phyloP scores from a whole-genome alignment of 2,797 vertebrate species.

The Falco biarmicus region DNA sequence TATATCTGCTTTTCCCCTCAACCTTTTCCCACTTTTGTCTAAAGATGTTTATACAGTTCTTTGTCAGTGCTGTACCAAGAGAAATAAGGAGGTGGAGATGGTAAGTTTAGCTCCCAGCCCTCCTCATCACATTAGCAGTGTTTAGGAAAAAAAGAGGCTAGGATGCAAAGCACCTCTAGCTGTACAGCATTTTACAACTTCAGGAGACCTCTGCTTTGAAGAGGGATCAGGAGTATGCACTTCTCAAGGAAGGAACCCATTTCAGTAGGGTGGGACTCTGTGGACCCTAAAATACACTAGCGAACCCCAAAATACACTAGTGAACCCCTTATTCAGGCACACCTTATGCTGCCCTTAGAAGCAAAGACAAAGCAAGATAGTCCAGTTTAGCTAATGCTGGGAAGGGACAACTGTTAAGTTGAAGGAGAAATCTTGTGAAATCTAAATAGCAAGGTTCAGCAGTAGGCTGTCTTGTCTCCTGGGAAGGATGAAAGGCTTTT shows the following conservation, averaged over 20 bases:
- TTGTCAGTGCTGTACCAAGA: background rate
- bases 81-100: background rate
- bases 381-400: background rate
- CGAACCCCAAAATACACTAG: background rate
- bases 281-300: background rate
- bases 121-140: background rate
- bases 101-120: background rate
- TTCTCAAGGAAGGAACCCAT: background rate
- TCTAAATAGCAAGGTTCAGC: background rate
- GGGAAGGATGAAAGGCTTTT: slow-evolving; percentile 2
- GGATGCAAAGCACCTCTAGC: background rate
- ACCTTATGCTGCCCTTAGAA: background rate
- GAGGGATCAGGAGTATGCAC: background rate
- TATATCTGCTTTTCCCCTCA: background rate
- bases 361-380: background rate
- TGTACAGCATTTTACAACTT: background rate
- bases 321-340: background rate
- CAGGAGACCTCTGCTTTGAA: background rate
- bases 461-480: background rate
- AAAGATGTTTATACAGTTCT: background rate
- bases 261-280: background rate
- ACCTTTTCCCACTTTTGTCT: background rate
- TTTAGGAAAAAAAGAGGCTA: background rate
- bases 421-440: slow-evolving; percentile 17
- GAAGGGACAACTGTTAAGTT: background rate